Evolutionary conservation across 2,113 vertebrate species (phyloP), one percentile per base, ranked within the genome.

Genomic region (Marmota flaviventris): DNA sequence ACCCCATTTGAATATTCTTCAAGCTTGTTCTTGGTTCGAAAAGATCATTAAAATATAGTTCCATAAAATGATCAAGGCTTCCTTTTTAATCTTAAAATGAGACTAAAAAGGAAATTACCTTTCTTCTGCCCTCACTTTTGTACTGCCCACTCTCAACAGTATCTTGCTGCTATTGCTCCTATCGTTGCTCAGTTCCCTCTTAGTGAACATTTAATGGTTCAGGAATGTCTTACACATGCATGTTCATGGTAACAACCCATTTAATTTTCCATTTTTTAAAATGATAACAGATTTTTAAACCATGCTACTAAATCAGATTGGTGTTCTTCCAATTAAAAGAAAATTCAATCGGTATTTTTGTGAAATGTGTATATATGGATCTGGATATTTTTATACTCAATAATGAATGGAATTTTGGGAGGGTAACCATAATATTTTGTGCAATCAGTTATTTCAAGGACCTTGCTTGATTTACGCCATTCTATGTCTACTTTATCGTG

Each of bases 51-150:
- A 94, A 98, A 95, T 90, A 95, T 86, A 91, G 94, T 95, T 73
- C 89, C 92, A 91, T 96, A 77, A 96, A 92, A 58, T 32, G 73
- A 81, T 58, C 34, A n/a, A 94, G 45, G 39, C 84, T 82, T 97
- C 53, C 89, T 37, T 90, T 91, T 94, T 95, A 93, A 39, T 98
- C 95, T 97, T 96, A 97, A 98, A 98, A 96, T 96, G 96, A 98
- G 97, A 97, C 97, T 65, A 94, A 97, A 98, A 97, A 93, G 85
- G 96, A 97, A 98, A 96, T 69, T 82, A 96, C 78, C 86, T 92
- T 9, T 97, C 94, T 97, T 79, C 85, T 89, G 93, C 93, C 95
- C 95, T 53, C 34, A 94, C 90, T 97, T 96, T 83, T 93, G 85
- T 95, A 32, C 78, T 97, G 45, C 76, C 82, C 91, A 95, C 97